phyloP scores from a whole-genome alignment of 2,888 invertebrate genomes.

The Lithophane semibrunnea region DNA sequence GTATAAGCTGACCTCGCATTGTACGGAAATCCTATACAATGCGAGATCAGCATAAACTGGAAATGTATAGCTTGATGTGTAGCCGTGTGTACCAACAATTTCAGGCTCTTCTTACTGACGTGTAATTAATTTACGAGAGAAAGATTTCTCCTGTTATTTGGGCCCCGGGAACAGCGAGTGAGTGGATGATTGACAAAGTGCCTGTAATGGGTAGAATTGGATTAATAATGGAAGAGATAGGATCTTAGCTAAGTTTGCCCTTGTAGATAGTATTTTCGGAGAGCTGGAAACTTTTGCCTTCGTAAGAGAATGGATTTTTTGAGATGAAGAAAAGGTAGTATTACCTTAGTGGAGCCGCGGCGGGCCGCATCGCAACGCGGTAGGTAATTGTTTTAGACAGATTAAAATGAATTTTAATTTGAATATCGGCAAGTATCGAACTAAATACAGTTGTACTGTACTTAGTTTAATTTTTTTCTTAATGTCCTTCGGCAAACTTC shows the following conservation, averaged over 20 bases:
- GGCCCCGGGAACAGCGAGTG: constrained; percentile 46
- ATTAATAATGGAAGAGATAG: constrained; percentile 22
- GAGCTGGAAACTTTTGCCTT: background rate
- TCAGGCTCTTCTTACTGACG: constrained; percentile 68
- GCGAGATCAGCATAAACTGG: too few species aligned
- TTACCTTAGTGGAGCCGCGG: too few species aligned
- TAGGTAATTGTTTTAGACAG: too few species aligned
- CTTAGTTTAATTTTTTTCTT: too few species aligned
- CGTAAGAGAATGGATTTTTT: background rate
- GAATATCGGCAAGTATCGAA: too few species aligned
- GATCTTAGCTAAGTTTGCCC: background rate
- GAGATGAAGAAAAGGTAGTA: background rate
- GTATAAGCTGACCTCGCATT: too few species aligned
- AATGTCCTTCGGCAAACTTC: too few species aligned
- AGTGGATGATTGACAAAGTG: constrained; percentile 13
- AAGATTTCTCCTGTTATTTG: constrained; percentile 58
- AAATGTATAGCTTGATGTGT: too few species aligned
- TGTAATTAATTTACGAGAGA: constrained; percentile 72
- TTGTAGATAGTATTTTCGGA: background rate
- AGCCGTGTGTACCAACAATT: constrained; percentile 48
- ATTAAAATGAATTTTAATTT: too few species aligned
- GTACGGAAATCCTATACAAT: too few species aligned
- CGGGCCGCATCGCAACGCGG: too few species aligned
- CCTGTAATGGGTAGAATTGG: background rate
- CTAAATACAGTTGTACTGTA: too few species aligned